phyloP scores from a whole-genome alignment of 2,888 invertebrate genomes.

The Polydrusus tereticollis region DNA sequence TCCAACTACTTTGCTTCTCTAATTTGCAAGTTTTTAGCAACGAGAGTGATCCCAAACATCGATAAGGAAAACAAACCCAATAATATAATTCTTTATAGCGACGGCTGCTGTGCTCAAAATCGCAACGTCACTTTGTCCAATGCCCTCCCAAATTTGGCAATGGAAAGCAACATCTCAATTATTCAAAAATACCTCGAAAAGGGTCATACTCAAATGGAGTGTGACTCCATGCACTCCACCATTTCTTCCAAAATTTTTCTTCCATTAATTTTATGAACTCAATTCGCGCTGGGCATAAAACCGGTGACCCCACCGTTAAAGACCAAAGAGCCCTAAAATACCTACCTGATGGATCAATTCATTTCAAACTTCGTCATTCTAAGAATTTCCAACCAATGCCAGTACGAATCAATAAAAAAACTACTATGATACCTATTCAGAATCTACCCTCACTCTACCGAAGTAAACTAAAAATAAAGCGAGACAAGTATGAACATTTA shows the following conservation, averaged over 20 bases:
- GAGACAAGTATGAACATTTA: slow-evolving; percentile 21
- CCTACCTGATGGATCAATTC: slow-evolving; percentile 18
- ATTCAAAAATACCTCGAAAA: slow-evolving; percentile 16
- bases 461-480: slow-evolving; percentile 34
- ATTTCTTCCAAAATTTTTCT: slow-evolving; percentile 1
- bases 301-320: slow-evolving; percentile 25
- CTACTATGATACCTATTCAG: slow-evolving; percentile 19
- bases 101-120: slow-evolving; percentile 5
- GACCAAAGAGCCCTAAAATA: slow-evolving; percentile 33
- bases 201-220: background rate
- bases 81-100: slow-evolving; percentile 9
- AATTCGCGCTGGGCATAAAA: slow-evolving; percentile 28
- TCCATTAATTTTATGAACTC: slow-evolving; percentile 9
- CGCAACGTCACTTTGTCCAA: slow-evolving; percentile 15
- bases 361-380: slow-evolving; percentile 30
- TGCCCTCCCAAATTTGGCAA: slow-evolving; percentile 22
- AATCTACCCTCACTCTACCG: slow-evolving; percentile 15
- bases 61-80: slow-evolving; percentile 4
- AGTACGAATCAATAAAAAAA: slow-evolving; percentile 26
- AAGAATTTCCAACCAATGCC: slow-evolving; percentile 22
- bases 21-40: slow-evolving; percentile 9
- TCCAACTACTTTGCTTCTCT: background rate
- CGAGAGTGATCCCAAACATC: slow-evolving; percentile 10
- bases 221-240: background rate
- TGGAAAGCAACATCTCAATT: slow-evolving; percentile 10